These are phyloP conservation scores for Epinotia brunnichana DNA, from an alignment of 2,888 invertebrate genomes.

Conservation along the genomic window DNA sequence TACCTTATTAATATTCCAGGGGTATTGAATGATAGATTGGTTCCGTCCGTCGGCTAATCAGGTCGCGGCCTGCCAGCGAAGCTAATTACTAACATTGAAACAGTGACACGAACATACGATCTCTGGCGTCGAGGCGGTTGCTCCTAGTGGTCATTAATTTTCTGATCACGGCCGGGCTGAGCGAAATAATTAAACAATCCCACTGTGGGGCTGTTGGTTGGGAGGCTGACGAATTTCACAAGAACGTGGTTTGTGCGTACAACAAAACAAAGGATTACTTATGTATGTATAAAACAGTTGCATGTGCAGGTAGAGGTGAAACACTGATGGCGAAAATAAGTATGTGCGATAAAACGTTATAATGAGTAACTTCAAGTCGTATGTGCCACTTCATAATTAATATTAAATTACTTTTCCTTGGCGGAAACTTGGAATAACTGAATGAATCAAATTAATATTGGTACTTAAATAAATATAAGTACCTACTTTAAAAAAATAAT, in stretches of 20 bases:
- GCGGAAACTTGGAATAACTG: too few species aligned
- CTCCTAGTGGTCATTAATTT: slow-evolving; percentile 69
- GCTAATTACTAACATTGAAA: slow-evolving; percentile 41
- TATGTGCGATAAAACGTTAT: too few species aligned
- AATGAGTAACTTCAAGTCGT: too few species aligned
- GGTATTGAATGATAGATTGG: slow-evolving; percentile 28
- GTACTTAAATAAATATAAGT: too few species aligned
- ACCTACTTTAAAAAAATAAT: too few species aligned
- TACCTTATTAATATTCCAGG: slow-evolving; percentile 32
- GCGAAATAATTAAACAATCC: slow-evolving; percentile 81
- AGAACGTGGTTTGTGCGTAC: slow-evolving; percentile 48
- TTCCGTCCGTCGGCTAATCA: slow-evolving; percentile 33
- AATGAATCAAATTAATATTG: too few species aligned
- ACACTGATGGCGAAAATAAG: too few species aligned
- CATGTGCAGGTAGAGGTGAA: too few species aligned
- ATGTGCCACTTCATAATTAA: too few species aligned
- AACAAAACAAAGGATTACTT: slow-evolving; percentile 11
- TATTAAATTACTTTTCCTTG: too few species aligned
- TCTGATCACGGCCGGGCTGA: slow-evolving; percentile 72
- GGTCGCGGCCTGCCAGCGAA: slow-evolving; percentile 33
- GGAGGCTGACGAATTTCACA: slow-evolving; percentile 67
- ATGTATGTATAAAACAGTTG: neutral
- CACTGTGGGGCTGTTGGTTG: slow-evolving; percentile 65
- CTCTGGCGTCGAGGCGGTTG: slow-evolving; percentile 48
- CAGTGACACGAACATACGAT: slow-evolving; percentile 43